phyloP scores from a whole-genome alignment of 2,797 vertebrate species.

The Rallus crepitans region DNA sequence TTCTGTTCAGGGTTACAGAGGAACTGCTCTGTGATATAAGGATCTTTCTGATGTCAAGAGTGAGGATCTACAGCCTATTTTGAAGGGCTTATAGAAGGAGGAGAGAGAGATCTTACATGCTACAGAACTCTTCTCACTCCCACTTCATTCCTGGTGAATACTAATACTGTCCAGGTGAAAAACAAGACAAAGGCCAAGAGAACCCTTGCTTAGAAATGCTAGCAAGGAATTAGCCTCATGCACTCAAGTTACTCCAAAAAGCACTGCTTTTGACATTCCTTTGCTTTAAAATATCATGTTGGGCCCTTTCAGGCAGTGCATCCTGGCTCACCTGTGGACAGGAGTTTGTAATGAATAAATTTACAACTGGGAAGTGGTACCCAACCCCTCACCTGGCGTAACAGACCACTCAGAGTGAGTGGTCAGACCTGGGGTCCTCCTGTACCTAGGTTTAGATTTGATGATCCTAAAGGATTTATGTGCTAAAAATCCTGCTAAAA shows the following conservation, averaged over 20 bases:
- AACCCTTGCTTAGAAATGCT: not conserved
- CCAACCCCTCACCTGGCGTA: not conserved
- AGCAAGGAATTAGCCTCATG: not conserved
- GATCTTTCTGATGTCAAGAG: not conserved
- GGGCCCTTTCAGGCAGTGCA: not conserved
- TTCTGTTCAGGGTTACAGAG: not conserved
- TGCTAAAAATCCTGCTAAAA: not conserved
- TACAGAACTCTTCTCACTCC: not conserved
- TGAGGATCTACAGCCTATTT: not conserved
- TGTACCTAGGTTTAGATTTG: rapidly evolving
- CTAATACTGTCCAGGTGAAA: not conserved
- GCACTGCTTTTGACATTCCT: rapidly evolving
- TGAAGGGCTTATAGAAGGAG: not conserved
- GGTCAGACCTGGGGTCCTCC: not conserved
- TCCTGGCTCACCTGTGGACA: rapidly evolving
- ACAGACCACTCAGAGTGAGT: not conserved
- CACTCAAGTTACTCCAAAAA: not conserved
- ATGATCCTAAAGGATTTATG: not conserved
- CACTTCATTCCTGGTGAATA: not conserved
- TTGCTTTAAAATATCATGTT: not conserved
- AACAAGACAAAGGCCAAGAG: not conserved
- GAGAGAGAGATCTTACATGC: rapidly evolving
- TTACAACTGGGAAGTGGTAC: not conserved
- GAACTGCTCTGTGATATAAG: not conserved
- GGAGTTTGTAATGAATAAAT: not conserved